Percentiles rank a stretch among this genome's conserved stretches.
Conservation (phyloP, 2,888 invertebrate species). For the Prosopocoilus inquinatus region DNA sequence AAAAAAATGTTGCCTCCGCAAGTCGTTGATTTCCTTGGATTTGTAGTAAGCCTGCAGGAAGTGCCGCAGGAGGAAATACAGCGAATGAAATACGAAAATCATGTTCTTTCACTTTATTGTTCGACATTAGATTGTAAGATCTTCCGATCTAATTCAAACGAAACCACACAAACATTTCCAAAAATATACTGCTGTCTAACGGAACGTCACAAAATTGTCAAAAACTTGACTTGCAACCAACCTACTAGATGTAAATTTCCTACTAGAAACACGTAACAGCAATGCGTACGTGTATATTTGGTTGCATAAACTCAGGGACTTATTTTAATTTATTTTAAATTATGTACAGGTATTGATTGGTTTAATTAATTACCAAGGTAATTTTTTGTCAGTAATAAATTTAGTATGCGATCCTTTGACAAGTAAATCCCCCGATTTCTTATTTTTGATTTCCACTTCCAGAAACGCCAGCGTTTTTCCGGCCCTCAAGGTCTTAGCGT, state of each 20-base stretch:
- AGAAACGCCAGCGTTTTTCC: neutral
- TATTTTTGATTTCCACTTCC: slow-evolving; percentile 3
- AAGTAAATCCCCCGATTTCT: neutral
- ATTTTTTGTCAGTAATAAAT: neutral
- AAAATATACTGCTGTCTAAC: too few relatives aligned
- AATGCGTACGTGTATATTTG: too few relatives aligned
- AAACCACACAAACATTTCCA: too few relatives aligned
- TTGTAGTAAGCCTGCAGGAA: slow-evolving; percentile 21
- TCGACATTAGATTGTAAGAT: too few relatives aligned
- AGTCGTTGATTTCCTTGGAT: slow-evolving; percentile 10
- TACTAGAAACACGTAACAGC: too few relatives aligned
- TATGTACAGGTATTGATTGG: too few relatives aligned
- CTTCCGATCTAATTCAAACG: too few relatives aligned
- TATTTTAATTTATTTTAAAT: too few relatives aligned
- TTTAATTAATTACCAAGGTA: neutral
- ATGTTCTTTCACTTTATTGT: slow-evolving; percentile 9
- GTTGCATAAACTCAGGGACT: too few relatives aligned
- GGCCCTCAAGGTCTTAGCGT: neutral
- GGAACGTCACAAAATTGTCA: too few relatives aligned
- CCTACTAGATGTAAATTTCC: too few relatives aligned
- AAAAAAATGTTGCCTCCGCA: slow-evolving; percentile 5
- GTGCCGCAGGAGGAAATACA: slow-evolving; percentile 27
- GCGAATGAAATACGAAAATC: slow-evolving; percentile 30
- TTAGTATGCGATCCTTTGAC: slow-evolving; percentile 4
- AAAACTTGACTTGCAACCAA: too few relatives aligned